Evolutionary conservation across 1,140 invertebrate genomes (phyloP).

Genomic region (Dreissena rostriformis): DNA sequence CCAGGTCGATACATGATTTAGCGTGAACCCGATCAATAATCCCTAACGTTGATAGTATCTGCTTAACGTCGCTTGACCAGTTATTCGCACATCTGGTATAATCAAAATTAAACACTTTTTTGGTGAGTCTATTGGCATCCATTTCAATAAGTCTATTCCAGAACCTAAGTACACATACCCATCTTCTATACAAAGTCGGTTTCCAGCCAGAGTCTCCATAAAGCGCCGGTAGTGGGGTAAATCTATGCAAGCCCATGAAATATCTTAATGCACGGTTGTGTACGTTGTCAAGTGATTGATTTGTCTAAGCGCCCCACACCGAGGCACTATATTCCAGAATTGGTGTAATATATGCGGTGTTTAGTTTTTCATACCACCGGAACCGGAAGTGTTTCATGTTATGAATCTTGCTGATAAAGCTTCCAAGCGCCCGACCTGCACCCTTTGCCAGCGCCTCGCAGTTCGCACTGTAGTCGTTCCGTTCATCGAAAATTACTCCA

Average conservation of each 20-base stretch:
- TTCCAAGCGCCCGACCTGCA: constrained; percentile 19
- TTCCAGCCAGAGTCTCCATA: constrained; percentile 12
- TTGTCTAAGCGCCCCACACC: constrained; percentile 40
- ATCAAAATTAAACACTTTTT: constrained; percentile 14
- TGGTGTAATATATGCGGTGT: constrained; percentile 18
- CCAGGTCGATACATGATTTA: background rate
- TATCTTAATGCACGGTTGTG: constrained; percentile 26
- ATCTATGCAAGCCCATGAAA: constrained; percentile 20
- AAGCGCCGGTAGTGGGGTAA: background rate
- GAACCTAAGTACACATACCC: background rate
- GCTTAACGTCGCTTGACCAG: constrained; percentile 6
- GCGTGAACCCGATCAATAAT: background rate
- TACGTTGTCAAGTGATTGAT: constrained; percentile 13
- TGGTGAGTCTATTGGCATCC: constrained; percentile 13
- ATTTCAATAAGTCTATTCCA: background rate
- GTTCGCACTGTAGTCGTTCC: background rate
- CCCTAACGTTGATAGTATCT: background rate
- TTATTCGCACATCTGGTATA: constrained; percentile 5
- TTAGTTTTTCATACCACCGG: constrained; percentile 41
- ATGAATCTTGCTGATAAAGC: constrained; percentile 42
- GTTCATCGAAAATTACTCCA: constrained; percentile 41
- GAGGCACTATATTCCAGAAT: constrained; percentile 46
- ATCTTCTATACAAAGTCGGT: constrained; percentile 22
- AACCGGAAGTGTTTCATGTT: constrained; percentile 42
- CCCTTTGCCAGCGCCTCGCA: too few species aligned